Base-by-base conservation (phyloP, 2,888 invertebrate genomes). In the Andrena marginata region DNA sequence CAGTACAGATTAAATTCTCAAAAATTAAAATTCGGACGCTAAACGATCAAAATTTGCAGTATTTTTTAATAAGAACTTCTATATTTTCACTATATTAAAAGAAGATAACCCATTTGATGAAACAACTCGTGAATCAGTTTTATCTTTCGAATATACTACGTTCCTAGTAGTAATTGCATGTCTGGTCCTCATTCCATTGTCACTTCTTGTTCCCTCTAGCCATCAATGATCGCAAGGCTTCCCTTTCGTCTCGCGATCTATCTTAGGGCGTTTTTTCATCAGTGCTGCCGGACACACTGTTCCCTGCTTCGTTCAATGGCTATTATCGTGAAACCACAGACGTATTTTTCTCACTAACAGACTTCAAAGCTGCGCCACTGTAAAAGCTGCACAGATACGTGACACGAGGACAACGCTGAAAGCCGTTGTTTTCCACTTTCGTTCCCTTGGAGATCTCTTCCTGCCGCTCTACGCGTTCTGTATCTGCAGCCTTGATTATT, bases 281-380 rank as follows among this genome's bases (percentile, higher is more conserved):
- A 68, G 71, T 76, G 75, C 76, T 80, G 76, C 76, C 79, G 78
- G 86, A 87, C 72, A 82, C 76, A 80, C 71, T 70, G 76, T 78
- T 75, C 74, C 31, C 49, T 74, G 67, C 77, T 79, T 70, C 75
- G 77, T 82, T 84, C 85, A 80, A 86, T 85, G 79, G 78, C 82
- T 84, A 90, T 89, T 88, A 90, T 85, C 70, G 81, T 80, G 79
- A 85, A 89, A 90, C 88, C 87, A 80, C 89, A 84, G 85, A 63
- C 70, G 77, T 77, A 89, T 87, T 89, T 86, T 86, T 87, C 78
- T 70, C 67, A 68, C 49, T 33, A 63, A 48, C 76, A 35, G 35
- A 59, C 67, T 65, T 79, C 80, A 75, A 79, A 85, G 77, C 67
- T 73, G 64, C 70, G 74, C 60, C 31, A 70, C 81, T 78, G 71